These are phyloP conservation scores for Neuroscelio doddi DNA, from an alignment of 2,888 invertebrate species.

Conservation along the genomic window DNA sequence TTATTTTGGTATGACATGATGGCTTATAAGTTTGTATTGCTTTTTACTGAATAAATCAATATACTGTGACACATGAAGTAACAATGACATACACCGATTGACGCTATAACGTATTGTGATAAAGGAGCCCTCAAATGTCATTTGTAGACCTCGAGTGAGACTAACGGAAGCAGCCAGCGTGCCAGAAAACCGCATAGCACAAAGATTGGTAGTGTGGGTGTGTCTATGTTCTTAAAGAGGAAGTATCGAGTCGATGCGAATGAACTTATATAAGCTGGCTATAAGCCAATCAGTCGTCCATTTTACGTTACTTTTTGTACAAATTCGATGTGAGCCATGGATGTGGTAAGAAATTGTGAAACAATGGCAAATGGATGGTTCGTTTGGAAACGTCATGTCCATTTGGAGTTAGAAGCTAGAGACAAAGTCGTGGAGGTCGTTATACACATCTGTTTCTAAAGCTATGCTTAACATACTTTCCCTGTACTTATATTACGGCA, in stretches of 20 bases:
- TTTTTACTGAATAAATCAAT: too few relatives aligned
- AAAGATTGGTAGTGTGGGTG: neutral
- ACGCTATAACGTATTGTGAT: too few relatives aligned
- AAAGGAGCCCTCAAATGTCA: conserved; percentile 1
- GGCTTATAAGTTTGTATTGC: too few relatives aligned
- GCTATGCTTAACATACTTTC: conserved; percentile 56
- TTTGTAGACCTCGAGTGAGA: neutral
- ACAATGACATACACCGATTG: too few relatives aligned
- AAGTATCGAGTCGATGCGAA: conserved; percentile 3
- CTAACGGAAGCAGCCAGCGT: neutral
- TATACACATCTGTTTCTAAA: conserved; percentile 51
- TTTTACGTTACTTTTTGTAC: conserved; percentile 1
- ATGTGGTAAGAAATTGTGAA: conserved; percentile 18
- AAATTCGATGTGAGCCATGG: conserved; percentile 2
- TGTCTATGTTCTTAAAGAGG: conserved; percentile 5
- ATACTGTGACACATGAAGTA: too few relatives aligned
- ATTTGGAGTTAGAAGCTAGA: conserved; percentile 2
- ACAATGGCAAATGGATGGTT: conserved; percentile 22
- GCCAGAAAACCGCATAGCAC: conserved; percentile 3
- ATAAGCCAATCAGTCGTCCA: conserved; percentile 4
- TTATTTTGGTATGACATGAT: too few relatives aligned
- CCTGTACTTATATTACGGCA: conserved; percentile 47
- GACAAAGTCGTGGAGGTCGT: conserved; percentile 40
- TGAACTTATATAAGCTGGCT: conserved; percentile 4
- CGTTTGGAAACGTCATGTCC: conserved; percentile 27